Evolutionary conservation across 1,140 invertebrate genomes (phyloP).

Genomic region (Ceratina japonica): DNA sequence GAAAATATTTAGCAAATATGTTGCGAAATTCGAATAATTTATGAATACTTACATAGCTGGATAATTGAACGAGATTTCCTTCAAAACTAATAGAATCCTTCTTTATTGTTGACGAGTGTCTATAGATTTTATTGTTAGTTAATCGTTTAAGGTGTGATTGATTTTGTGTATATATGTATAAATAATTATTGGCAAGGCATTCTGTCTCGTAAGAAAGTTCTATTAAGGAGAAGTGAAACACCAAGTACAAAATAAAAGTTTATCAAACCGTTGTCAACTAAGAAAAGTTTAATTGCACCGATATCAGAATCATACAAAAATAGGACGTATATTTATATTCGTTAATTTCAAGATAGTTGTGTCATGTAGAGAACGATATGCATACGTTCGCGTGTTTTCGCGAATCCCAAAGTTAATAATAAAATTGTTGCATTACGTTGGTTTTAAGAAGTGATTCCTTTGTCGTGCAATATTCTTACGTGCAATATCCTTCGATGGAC

Average conservation of each 20-base stretch:
- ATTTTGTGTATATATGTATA: background rate
- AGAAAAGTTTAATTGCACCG: background rate
- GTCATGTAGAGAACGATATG: too few species aligned
- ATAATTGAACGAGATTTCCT: background rate
- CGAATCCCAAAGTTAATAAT: too few species aligned
- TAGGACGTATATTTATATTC: too few species aligned
- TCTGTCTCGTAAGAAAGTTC: background rate
- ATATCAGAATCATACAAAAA: background rate
- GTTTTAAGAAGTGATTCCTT: too few species aligned
- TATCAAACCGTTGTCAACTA: background rate
- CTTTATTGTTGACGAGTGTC: background rate
- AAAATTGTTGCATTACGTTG: too few species aligned
- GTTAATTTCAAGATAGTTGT: too few species aligned
- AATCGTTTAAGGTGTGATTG: background rate
- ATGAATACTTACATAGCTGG: background rate
- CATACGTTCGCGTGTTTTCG: too few species aligned
- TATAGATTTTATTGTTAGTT: slow-evolving; percentile 24
- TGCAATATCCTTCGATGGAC: background rate
- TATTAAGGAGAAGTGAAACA: background rate
- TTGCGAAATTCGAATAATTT: slow-evolving; percentile 15
- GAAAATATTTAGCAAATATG: background rate
- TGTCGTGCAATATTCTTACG: too few species aligned
- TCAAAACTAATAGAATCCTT: background rate
- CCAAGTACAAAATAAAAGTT: background rate
- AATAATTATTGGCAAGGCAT: background rate